phyloP scores from a whole-genome alignment of 2,797 vertebrate species.

The Adelosebastes latens region DNA sequence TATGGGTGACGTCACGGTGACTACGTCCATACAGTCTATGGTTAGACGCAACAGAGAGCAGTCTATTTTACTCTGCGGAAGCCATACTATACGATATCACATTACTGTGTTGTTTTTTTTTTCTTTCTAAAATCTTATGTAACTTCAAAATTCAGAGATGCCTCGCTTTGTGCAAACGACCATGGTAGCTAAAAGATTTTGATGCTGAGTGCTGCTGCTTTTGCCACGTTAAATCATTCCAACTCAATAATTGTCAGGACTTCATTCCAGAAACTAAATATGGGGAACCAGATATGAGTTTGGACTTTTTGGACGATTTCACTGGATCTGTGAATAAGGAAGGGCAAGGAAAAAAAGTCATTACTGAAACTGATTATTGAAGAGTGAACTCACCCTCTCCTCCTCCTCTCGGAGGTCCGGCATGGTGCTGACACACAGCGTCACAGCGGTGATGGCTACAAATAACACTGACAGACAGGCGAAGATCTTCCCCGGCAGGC shows the following conservation, averaged over 20 bases:
- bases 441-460: constrained; percentile 94
- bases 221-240: neutral
- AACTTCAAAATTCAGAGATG: neutral
- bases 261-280: neutral
- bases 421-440: constrained; percentile 97
- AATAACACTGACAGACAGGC: constrained; percentile 93
- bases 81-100: neutral
- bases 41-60: neutral
- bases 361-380: neutral
- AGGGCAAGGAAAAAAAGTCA: neutral
- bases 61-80: neutral
- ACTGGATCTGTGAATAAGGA: neutral
- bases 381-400: constrained; percentile 89
- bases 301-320: neutral
- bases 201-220: neutral
- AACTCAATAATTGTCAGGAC: neutral
- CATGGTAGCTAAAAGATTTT: neutral
- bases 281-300: neutral
- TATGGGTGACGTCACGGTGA: no score
- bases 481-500: constrained; percentile 94
- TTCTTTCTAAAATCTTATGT: neutral
- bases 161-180: neutral
- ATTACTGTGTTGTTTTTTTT: neutral
- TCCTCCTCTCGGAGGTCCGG: constrained; percentile 95
- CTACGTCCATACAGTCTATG: neutral